Conservation (phyloP, 2,888 invertebrate genomes). For the Ceratothoa steindachneri region DNA sequence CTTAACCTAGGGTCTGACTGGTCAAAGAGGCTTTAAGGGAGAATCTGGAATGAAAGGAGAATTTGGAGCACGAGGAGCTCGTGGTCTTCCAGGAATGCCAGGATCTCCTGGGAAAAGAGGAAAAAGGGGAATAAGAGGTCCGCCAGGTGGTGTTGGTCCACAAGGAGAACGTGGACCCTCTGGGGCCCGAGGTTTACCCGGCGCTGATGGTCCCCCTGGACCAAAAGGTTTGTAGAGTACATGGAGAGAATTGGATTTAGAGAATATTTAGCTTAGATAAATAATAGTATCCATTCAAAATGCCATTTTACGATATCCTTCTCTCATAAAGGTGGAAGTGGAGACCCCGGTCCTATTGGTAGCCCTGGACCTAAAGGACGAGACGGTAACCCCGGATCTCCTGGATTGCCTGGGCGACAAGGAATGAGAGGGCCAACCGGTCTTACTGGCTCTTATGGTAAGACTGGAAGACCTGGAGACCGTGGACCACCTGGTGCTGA, state of each 20-base stretch:
- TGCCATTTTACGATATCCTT: no score
- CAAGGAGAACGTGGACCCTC: conserved; percentile 63
- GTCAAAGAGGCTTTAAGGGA: conserved; percentile 76
- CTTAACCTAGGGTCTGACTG: conserved; percentile 63
- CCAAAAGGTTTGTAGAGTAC: no score
- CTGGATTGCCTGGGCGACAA: conserved; percentile 61
- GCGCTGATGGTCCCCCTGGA: conserved; percentile 71
- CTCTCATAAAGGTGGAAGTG: conserved; percentile 59
- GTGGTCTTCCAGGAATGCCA: conserved; percentile 68
- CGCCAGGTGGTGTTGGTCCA: conserved; percentile 58
- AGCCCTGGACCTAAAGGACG: conserved; percentile 51
- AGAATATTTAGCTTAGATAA: no score
- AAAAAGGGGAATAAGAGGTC: conserved; percentile 59
- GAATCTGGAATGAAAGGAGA: conserved; percentile 74
- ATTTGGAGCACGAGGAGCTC: conserved; percentile 65
- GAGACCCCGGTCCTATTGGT: conserved; percentile 64
- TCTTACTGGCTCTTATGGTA: conserved; percentile 60
- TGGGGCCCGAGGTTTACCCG: conserved; percentile 67
- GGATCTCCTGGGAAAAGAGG: conserved; percentile 79
- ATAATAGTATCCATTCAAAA: no score
- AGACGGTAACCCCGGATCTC: conserved; percentile 61
- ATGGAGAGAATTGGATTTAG: no score
- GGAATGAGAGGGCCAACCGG: conserved; percentile 64
- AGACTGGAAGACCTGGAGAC: conserved; percentile 53
- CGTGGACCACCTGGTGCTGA: conserved; percentile 69